Percentiles rank a stretch among this genome's conserved stretches.
Evolutionary conservation across 1,140 invertebrate species (phyloP).

Genomic region (Parasteatoda tepidariorum): DNA sequence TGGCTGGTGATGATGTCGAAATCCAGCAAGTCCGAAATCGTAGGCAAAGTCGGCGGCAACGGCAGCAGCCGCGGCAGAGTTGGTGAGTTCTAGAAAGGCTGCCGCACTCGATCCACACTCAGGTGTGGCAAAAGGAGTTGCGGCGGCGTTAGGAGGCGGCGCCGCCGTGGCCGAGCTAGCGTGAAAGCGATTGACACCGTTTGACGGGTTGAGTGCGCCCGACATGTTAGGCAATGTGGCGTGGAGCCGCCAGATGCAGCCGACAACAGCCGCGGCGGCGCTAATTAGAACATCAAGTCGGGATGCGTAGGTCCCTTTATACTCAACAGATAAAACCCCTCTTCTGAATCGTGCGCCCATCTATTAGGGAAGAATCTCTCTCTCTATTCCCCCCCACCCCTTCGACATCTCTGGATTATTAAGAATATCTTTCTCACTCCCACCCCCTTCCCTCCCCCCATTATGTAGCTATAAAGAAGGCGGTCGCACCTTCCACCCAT

Average conservation of each 20-base stretch:
- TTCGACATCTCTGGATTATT: slow-evolving; percentile 36
- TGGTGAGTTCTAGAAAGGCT: slow-evolving; percentile 58
- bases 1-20: slow-evolving; percentile 26
- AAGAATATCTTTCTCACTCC: slow-evolving; percentile 14
- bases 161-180: slow-evolving; percentile 39
- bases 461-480: slow-evolving; percentile 47
- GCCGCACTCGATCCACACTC: slow-evolving; percentile 52
- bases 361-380: background rate
- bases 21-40: slow-evolving; percentile 32
- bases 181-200: slow-evolving; percentile 61
- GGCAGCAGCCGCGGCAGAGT: slow-evolving; percentile 29
- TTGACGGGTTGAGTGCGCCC: slow-evolving; percentile 61
- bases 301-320: slow-evolving; percentile 20
- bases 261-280: slow-evolving; percentile 37
- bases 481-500: slow-evolving; percentile 38
- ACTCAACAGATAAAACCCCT: slow-evolving; percentile 55
- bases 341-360: slow-evolving; percentile 32
- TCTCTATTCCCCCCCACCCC: slow-evolving; percentile 6
- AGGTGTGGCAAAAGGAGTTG: slow-evolving; percentile 51
- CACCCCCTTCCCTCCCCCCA: background rate
- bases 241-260: slow-evolving; percentile 12
- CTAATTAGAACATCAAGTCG: slow-evolving; percentile 57
- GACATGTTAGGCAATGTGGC: slow-evolving; percentile 55
- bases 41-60: slow-evolving; percentile 49
- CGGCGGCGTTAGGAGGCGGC: slow-evolving; percentile 2